Percentiles rank a stretch among this genome's conserved stretches.
Evolutionary conservation across 2,888 invertebrate genomes (phyloP).

Genomic region (Alcis repandata): DNA sequence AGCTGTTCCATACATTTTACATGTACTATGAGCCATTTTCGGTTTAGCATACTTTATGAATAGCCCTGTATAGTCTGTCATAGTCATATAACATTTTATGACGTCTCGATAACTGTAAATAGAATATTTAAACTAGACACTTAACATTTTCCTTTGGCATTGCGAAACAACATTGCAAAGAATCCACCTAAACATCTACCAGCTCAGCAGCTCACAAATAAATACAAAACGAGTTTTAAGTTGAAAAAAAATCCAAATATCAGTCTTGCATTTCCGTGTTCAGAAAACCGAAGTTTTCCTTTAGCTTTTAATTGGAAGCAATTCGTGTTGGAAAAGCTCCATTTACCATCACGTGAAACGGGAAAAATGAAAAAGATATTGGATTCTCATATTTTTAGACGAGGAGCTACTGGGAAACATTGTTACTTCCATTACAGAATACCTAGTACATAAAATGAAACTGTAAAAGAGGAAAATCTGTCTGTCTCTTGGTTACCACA

Average conservation of each 20-base stretch:
- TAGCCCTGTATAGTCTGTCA: too few species aligned
- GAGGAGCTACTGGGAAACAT: neutral
- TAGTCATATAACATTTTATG: neutral
- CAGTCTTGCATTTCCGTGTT: conserved; percentile 39
- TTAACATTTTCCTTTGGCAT: too few species aligned
- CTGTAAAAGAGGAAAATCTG: too few species aligned
- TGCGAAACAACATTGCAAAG: too few species aligned
- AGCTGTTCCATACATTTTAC: too few species aligned
- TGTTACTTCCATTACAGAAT: neutral
- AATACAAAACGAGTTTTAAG: neutral
- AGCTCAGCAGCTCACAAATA: conserved; percentile 1
- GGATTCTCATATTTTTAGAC: conserved; percentile 2
- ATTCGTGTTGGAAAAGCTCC: conserved; percentile 11
- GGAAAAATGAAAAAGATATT: conserved; percentile 25
- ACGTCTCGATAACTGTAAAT: too few species aligned
- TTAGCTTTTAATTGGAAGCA: conserved; percentile 44
- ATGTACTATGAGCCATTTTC: too few species aligned
- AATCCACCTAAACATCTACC: neutral
- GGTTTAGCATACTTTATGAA: too few species aligned
- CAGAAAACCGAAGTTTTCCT: conserved; percentile 31
- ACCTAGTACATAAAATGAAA: too few species aligned
- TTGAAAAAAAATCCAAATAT: conserved; percentile 30
- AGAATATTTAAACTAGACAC: too few species aligned
- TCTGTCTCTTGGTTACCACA: too few species aligned
- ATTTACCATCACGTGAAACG: conserved; percentile 35